Evolutionary conservation across 1,140 invertebrate species (phyloP).

Genomic region (Panulirus ornatus): DNA sequence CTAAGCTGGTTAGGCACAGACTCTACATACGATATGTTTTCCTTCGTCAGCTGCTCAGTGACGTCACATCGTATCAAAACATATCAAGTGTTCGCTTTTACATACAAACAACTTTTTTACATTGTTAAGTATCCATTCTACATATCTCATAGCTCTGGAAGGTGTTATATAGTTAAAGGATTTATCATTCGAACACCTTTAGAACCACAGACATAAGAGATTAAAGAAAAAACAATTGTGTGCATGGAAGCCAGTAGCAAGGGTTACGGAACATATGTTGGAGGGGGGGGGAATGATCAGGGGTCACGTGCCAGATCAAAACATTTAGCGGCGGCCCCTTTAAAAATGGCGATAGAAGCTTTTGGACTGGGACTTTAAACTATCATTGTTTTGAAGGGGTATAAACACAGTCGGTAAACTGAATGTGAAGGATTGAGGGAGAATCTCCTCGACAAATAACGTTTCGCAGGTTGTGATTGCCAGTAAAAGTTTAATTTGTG

Average conservation of each 20-base stretch:
- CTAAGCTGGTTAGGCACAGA: neutral
- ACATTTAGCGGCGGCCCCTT: constrained; percentile 32
- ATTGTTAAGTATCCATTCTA: neutral
- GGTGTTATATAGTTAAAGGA: too few species aligned
- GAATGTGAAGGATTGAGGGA: too few species aligned
- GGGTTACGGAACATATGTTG: neutral
- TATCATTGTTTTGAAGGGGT: too few species aligned
- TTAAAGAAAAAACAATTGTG: too few species aligned
- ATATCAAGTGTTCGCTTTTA: neutral
- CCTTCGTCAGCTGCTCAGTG: constrained; percentile 61
- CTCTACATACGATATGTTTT: constrained; percentile 52
- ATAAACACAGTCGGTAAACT: too few species aligned
- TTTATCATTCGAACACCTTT: too few species aligned
- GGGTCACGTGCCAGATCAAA: constrained; percentile 52
- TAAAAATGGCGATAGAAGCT: neutral
- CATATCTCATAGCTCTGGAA: too few species aligned
- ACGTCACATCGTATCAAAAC: constrained; percentile 44
- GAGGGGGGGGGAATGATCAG: neutral
- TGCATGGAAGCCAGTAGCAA: neutral
- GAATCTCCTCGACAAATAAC: too few species aligned
- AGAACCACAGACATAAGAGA: too few species aligned
- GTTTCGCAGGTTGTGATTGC: too few species aligned
- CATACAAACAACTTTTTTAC: neutral
- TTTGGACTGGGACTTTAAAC: too few species aligned
- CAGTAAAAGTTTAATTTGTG: too few species aligned